Conservation (phyloP, 2,113 vertebrate genomes). For the Scalopus aquaticus region DNA sequence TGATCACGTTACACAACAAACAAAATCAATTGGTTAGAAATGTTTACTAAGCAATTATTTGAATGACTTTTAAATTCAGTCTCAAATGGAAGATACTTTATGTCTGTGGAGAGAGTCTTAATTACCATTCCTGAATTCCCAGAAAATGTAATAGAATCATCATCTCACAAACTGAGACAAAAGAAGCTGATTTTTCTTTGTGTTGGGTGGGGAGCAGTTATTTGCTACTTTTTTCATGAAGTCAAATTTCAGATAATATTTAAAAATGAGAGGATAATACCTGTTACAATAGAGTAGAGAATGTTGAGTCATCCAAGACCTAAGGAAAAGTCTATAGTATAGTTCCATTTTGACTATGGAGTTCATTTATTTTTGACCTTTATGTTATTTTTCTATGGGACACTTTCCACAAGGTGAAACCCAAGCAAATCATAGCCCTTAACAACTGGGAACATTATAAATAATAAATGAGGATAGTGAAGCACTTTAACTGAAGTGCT, state of each 20-base stretch:
- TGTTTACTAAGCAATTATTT: slow-evolving; percentile 2
- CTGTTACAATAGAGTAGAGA: not conserved
- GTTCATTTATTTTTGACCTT: slow-evolving; percentile 1
- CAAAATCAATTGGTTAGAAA: not conserved
- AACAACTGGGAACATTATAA: slow-evolving; percentile 51
- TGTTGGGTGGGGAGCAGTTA: not conserved
- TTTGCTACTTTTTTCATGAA: not conserved
- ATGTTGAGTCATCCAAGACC: not conserved
- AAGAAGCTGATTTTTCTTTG: not conserved
- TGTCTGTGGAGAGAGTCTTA: not conserved
- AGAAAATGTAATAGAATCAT: not conserved
- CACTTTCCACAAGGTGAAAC: slow-evolving; percentile 54
- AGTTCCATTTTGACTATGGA: not conserved
- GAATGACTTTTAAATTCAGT: slow-evolving; percentile 11
- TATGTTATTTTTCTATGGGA: slow-evolving; percentile 48
- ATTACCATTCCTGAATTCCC: not conserved
- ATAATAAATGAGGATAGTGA: slow-evolving; percentile 65
- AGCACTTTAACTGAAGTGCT: slow-evolving; percentile 64
- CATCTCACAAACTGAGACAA: not conserved
- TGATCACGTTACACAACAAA: not conserved
- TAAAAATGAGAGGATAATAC: not conserved
- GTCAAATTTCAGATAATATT: not conserved
- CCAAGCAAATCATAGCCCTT: slow-evolving; percentile 8
- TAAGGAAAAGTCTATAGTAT: not conserved
- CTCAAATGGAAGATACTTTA: not conserved